Evolutionary conservation across 2,888 invertebrate species (phyloP).

Genomic region (Xestia rhomboidea): DNA sequence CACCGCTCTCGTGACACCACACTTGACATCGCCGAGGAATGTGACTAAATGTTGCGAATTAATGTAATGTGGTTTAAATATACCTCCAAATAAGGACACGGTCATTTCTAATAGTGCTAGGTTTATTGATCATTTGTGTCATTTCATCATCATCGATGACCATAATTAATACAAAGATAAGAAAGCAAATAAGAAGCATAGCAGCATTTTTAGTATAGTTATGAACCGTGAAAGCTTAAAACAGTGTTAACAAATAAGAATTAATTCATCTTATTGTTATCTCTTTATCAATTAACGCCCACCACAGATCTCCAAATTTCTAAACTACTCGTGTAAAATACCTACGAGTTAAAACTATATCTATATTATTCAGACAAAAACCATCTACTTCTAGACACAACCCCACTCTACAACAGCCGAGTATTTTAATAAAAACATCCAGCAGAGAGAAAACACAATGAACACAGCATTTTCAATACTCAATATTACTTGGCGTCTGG

Average conservation of each 20-base stretch:
- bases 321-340: not conserved
- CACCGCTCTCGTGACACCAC: not conserved
- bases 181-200: no score
- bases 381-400: not conserved
- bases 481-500: conserved; percentile 34
- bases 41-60: not conserved
- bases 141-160: not conserved
- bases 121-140: not conserved
- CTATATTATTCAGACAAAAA: not conserved
- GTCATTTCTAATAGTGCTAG: not conserved
- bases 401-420: not conserved
- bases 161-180: not conserved
- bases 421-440: conserved; percentile 34
- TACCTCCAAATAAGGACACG: no score
- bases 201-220: no score
- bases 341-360: no score
- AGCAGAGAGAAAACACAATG: conserved; percentile 1
- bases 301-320: not conserved
- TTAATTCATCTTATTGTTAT: not conserved
- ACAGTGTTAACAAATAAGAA: no score
- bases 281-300: not conserved
- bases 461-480: conserved; percentile 44
- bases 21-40: not conserved
- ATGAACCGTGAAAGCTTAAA: no score
- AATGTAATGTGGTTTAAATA: not conserved